Evolutionary conservation across 2,888 invertebrate genomes (phyloP).

Genomic region (Andrena bucephala): DNA sequence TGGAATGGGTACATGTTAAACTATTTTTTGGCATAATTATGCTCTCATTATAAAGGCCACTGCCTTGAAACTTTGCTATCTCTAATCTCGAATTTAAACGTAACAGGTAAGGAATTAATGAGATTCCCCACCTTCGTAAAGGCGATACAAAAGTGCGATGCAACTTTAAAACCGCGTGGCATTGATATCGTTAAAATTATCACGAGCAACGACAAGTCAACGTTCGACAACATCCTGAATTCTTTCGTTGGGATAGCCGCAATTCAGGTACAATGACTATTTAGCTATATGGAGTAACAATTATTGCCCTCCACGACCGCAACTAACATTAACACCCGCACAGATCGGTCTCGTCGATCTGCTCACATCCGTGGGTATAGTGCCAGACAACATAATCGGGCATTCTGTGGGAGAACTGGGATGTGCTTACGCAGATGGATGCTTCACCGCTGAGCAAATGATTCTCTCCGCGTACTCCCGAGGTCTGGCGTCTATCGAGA

Average conservation of each 20-base stretch:
- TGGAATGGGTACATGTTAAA: conserved; percentile 59
- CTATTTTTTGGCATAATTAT: too few species aligned
- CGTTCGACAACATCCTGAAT: conserved; percentile 89
- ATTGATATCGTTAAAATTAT: conserved; percentile 88
- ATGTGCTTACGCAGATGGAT: conserved; percentile 97
- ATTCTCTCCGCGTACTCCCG: conserved; percentile 78
- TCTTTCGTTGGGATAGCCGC: conserved; percentile 92
- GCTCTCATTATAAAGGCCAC: too few species aligned
- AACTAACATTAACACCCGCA: not conserved
- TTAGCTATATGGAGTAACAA: not conserved
- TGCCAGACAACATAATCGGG: conserved; percentile 91
- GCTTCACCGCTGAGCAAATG: conserved; percentile 88
- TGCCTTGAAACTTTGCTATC: too few species aligned
- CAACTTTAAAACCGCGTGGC: conserved; percentile 87
- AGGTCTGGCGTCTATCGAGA: conserved; percentile 78
- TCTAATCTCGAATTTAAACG: too few species aligned
- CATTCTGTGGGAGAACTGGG: conserved; percentile 98
- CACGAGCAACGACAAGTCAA: conserved; percentile 86
- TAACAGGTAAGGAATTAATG: conserved; percentile 89
- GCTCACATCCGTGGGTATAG: conserved; percentile 87
- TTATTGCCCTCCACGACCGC: too few species aligned
- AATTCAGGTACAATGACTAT: conserved; percentile 84
- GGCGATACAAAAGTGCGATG: conserved; percentile 88
- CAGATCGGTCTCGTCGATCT: conserved; percentile 89
- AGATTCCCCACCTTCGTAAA: conserved; percentile 89